These are phyloP conservation scores for Nasua narica DNA, from an alignment of 2,797 vertebrate species.

Conservation along the genomic window DNA sequence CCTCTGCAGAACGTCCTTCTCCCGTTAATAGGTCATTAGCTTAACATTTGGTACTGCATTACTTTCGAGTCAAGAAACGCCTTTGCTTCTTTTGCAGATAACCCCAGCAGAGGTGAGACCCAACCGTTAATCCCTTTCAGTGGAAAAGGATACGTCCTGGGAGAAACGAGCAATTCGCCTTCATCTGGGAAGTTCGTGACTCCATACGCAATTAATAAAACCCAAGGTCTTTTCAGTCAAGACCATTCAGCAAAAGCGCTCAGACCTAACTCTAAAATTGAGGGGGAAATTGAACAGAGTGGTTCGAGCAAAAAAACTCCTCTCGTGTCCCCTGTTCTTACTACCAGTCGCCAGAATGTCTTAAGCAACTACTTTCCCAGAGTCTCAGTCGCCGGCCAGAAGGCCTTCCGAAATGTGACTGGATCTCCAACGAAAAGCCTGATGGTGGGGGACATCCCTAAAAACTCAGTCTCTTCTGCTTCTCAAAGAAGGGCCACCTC, in stretches of 20 bases:
- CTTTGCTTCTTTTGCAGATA: constrained; percentile 79
- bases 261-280: constrained; percentile 54
- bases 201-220: neutral
- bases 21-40: neutral
- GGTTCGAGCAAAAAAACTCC: neutral
- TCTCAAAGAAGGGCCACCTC: constrained; percentile 24
- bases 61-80: neutral
- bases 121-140: constrained; percentile 89
- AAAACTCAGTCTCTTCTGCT: neutral
- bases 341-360: constrained; percentile 30
- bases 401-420: constrained; percentile 83
- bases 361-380: constrained; percentile 79
- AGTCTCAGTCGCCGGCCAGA: constrained; percentile 83
- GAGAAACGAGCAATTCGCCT: constrained; percentile 74
- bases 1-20: neutral
- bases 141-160: constrained; percentile 91
- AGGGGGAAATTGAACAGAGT: constrained; percentile 59
- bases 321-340: neutral
- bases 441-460: neutral
- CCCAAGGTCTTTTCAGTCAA: constrained; percentile 6
- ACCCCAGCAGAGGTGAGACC: constrained; percentile 75
- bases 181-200: constrained; percentile 53
- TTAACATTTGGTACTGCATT: neutral
- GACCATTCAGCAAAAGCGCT: neutral
- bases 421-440: constrained; percentile 86